These are phyloP conservation scores for Brienomyrus brachyistius DNA, from an alignment of 2,113 vertebrate genomes.

Conservation along the genomic window DNA sequence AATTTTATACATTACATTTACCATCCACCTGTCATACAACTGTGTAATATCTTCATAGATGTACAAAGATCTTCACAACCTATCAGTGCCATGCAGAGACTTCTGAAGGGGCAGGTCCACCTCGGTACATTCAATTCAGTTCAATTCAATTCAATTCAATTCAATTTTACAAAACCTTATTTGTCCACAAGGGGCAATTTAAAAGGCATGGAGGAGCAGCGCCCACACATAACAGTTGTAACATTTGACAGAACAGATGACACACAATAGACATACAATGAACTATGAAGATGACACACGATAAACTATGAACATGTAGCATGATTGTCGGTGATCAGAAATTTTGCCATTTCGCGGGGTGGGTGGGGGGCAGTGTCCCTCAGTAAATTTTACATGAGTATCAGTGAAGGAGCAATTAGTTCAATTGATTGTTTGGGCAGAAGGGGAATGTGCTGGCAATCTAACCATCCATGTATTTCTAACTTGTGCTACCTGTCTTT, in stretches of 20 bases:
- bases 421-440: neutral
- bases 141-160: too few relatives aligned
- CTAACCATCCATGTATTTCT: neutral
- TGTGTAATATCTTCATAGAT: neutral
- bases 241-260: too few relatives aligned
- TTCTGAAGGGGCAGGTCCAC: neutral
- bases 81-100: neutral
- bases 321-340: neutral
- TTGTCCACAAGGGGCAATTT: too few relatives aligned
- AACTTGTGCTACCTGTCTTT: neutral
- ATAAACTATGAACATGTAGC: neutral
- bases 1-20: neutral
- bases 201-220: too few relatives aligned
- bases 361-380: neutral
- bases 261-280: too few relatives aligned
- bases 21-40: neutral
- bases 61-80: neutral
- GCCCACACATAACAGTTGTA: too few relatives aligned
- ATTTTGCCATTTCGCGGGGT: too few relatives aligned
- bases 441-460: neutral
- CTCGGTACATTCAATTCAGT: too few relatives aligned
- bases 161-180: too few relatives aligned
- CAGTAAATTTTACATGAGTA: neutral
- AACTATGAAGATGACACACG: too few relatives aligned
- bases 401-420: neutral